Base-by-base conservation (phyloP, 2,113 vertebrate genomes). In the Carlito syrichta region DNA sequence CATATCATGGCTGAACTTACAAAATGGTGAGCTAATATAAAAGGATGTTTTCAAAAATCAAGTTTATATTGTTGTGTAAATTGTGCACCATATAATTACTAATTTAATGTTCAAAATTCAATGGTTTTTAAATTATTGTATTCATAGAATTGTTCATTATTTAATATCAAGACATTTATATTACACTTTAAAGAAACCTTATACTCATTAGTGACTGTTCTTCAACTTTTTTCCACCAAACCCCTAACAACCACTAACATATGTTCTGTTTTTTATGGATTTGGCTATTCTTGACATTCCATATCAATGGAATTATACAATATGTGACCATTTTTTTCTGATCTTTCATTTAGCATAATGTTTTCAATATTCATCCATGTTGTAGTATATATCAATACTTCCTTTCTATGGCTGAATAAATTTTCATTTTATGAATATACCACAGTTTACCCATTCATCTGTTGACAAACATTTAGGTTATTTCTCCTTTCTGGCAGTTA, bases 121-220 rank as follows among this genome's bases (percentile, higher is more conserved):
- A 3, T 71, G 22, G 40, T 45, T 68, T 17, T 17, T 6, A n/a
- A n/a, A 30, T 58, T 38, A 32, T 74, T 17, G 14, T 12, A 74
- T 81, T 66, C 56, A 30, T 9, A 38, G 6, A 66, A 23, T 6
- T 79, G 11, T 45, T 9, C 4, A 27, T 16, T 68, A 45, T 56
- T 52, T 89, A 82, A 58, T 62, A 60, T 68, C 32, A 54, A 48
- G n/a, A 54, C 32, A 76, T 45, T 52, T 54, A 43, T 32, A 22
- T 58, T 16, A 54, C 4, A 4, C 45, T 5, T 7, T 1, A 81
- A 45, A 38, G 50, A n/a, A 52, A 62, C 1, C 10, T 12, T 25
- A 52, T 0, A 19, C 4, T 1, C 16, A 20, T 27, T 32, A 19
- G 27, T 10, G 16, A 3, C 5, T 45, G 3, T 11, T 54, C 3